Base-by-base conservation (phyloP, 2,797 vertebrate species). In the Scolopax rusticola region DNA sequence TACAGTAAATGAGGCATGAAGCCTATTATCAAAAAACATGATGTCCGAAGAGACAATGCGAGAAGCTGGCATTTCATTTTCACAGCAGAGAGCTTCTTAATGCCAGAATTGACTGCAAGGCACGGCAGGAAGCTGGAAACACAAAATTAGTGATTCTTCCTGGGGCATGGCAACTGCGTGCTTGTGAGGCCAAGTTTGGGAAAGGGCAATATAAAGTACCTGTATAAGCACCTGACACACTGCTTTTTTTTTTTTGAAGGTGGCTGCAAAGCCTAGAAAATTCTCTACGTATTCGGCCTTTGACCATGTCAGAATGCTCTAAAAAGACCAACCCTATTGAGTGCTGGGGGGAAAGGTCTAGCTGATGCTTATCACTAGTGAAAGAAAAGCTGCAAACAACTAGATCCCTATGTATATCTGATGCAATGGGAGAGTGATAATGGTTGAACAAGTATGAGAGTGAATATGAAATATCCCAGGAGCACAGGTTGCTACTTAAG, bases 1-100 rank as follows among this genome's bases (percentile, higher is more conserved):
- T 89, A 74, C 33, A 82, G 70, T 40, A 96, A 97, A 97, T 93
- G 97, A 97, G 68, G 95, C 94, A 68, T 96, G 90, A 97, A 97
- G 95, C 43, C 38, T 96, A 80, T 84, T 95, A 95, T 95, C 87
- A 95, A 87, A 97, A 97, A 95, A 43, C 94, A 95, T 0, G 4
- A 92, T 53, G 77, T 88, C 92, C 24, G 0, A 57, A 61, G 84
- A 36, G 36, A 36, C 36, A 36, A 36, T 36, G 36, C 36, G 20
- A 40, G 33, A 69, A 63, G 48, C 41, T 50, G 40, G 33, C 65
- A 65, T 59, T 97, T 91, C 50, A 53, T 91, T 95, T 97, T 88
- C 78, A 81, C 45, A 40, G 68, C 36, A 84, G 69, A 92, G 79
- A 88, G 28, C 14, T 84, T 60, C 75, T 64, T 48, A 89, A 90